A percentile compares a stretch with the other conserved stretches of the same genome.
Evolutionary conservation across 1,140 invertebrate species (phyloP).

Genomic region (Sinonovacula constricta): DNA sequence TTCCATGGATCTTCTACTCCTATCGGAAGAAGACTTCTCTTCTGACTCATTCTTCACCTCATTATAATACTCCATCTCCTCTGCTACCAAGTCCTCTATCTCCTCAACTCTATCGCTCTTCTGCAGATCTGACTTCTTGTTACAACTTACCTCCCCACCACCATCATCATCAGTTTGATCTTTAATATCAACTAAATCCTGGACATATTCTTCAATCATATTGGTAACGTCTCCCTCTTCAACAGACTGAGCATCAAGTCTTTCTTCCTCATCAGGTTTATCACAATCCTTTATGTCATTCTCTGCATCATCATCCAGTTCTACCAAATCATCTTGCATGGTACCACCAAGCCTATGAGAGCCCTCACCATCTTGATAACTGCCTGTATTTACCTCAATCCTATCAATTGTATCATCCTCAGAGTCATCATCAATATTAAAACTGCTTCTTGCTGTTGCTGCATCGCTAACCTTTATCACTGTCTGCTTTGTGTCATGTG

Average conservation of each 20-base stretch:
- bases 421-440: too few species aligned
- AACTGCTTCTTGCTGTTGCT: too few species aligned
- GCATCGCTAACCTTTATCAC: too few species aligned
- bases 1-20: not conserved
- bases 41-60: slow-evolving; percentile 6
- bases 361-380: not conserved
- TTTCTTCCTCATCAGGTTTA: slow-evolving; percentile 23
- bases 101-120: slow-evolving; percentile 24
- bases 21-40: not conserved
- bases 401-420: slow-evolving; percentile 38
- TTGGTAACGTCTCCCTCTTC: too few species aligned
- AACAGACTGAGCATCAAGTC: slow-evolving; percentile 45
- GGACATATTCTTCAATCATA: too few species aligned
- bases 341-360: too few species aligned
- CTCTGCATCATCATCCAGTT: slow-evolving; percentile 34
- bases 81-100: slow-evolving; percentile 33
- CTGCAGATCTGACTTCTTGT: too few species aligned
- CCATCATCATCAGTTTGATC: too few species aligned
- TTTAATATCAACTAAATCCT: too few species aligned
- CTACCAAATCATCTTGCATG: not conserved
- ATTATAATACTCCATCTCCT: slow-evolving; percentile 26
- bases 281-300: slow-evolving; percentile 17
- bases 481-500: too few species aligned
- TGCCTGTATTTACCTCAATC: slow-evolving; percentile 1
- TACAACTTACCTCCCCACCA: too few species aligned